A percentile compares a stretch with the other conserved stretches of the same genome.
Evolutionary conservation across 2,797 vertebrate species (phyloP).

Genomic region (Scarus forsteni): DNA sequence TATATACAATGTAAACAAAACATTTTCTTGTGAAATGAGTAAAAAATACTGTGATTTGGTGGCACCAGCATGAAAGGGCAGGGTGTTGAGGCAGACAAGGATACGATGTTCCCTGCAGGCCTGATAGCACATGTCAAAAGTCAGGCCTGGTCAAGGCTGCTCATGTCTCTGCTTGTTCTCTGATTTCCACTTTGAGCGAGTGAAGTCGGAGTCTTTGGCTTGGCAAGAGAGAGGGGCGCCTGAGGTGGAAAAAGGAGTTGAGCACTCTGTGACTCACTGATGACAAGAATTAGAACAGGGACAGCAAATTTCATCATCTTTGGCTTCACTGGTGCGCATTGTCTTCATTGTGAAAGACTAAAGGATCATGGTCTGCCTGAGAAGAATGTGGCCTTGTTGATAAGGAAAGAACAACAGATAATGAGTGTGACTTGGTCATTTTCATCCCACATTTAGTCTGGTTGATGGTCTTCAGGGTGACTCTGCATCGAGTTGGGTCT

Average conservation of each 20-base stretch:
- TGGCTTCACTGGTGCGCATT: slow-evolving; percentile 32
- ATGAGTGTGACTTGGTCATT: slow-evolving; percentile 26
- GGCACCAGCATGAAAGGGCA: slow-evolving; percentile 7
- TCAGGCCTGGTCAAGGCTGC: slow-evolving; percentile 88
- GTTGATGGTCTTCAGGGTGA: background rate
- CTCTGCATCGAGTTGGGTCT: background rate
- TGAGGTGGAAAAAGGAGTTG: slow-evolving; percentile 63
- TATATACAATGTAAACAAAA: background rate
- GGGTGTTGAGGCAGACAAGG: slow-evolving; percentile 66
- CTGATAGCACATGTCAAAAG: slow-evolving; percentile 87
- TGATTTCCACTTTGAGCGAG: slow-evolving; percentile 16
- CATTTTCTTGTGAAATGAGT: slow-evolving; percentile 4
- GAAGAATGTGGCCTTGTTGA: slow-evolving; percentile 76
- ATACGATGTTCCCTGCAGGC: slow-evolving; percentile 84
- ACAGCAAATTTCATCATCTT: slow-evolving; percentile 47
- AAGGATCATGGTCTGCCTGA: slow-evolving; percentile 51
- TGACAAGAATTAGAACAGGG: slow-evolving; percentile 43
- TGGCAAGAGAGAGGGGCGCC: slow-evolving; percentile 50
- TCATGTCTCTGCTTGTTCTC: slow-evolving; percentile 61
- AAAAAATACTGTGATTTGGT: background rate
- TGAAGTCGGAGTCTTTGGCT: slow-evolving; percentile 36
- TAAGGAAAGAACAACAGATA: slow-evolving; percentile 53
- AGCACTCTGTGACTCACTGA: slow-evolving; percentile 62
- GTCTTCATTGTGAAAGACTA: slow-evolving; percentile 43
- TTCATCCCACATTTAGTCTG: background rate